Evolutionary conservation across 1,140 invertebrate genomes (phyloP), one percentile per base, ranked within the genome.

Genomic region (Oncopodura yosiiana): DNA sequence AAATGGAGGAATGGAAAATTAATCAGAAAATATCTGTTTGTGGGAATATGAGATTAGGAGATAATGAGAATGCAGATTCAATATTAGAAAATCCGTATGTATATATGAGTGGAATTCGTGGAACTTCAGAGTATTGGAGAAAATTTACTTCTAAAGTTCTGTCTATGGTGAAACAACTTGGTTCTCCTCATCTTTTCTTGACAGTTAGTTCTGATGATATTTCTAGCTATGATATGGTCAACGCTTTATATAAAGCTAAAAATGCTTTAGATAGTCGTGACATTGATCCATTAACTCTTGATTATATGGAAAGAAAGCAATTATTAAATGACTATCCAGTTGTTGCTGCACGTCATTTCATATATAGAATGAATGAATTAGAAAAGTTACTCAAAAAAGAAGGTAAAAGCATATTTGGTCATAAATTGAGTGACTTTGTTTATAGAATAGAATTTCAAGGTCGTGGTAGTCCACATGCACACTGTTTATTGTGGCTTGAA

Each of bases 381-480:
- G 6, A 26, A 21, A n/a, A n/a, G n/a, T n/a, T n/a, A n/a, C n/a
- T n/a, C n/a, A n/a, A n/a, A n/a, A n/a, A n/a, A n/a, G n/a, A n/a
- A n/a, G n/a, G n/a, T n/a, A n/a, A n/a, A n/a, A n/a, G n/a, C n/a
- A n/a, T n/a, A n/a, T n/a, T n/a, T n/a, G n/a, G n/a, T n/a, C n/a
- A n/a, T n/a, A n/a, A n/a, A n/a, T 37, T 66, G 8, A 29, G 9
- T 9, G 62, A 67, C 55, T 62, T 45, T 32, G 64, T 62, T 16
- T 61, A 51, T 19, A 43, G 61, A 57, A 61, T 66, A 12, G 65
- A 68, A 45, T 66, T 60, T 53, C 65, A 66, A 51, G 59, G 66
- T 32, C 53, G 66, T 32, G 68, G 68, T 14, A 65, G 60, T 16
- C 65, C 66, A 24, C 67, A 69, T 55, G 42, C 66, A 14, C 67